These are phyloP conservation scores for Drosophila neutralis DNA, from an alignment of 2,888 invertebrate genomes.

Conservation along the genomic window DNA sequence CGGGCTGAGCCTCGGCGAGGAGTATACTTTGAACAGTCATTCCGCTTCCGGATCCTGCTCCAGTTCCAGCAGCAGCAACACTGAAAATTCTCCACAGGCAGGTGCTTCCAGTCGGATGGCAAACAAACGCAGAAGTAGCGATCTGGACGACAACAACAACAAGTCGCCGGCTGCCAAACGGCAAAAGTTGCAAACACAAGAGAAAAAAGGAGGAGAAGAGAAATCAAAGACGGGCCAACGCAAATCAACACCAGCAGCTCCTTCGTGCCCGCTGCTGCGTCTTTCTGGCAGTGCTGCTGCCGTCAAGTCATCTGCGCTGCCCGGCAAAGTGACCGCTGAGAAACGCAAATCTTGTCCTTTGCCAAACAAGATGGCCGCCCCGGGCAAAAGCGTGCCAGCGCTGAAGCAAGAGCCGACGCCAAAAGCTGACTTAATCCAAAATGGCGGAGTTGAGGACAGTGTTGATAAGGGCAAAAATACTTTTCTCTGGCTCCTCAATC, in stretches of 20 bases:
- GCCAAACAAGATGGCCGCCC: no score
- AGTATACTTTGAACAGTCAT: background rate
- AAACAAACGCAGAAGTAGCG: slow-evolving; percentile 4
- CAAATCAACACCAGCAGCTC: background rate
- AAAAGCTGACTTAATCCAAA: no score
- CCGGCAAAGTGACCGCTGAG: no score
- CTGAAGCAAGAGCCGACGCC: no score
- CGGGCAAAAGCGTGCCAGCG: no score
- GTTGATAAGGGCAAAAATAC: slow-evolving; percentile 87
- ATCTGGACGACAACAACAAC: slow-evolving; percentile 7
- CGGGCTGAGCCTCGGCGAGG: background rate
- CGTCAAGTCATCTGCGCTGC: background rate
- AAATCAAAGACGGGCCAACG: background rate
- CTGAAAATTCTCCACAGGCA: background rate
- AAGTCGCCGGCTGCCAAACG: slow-evolving; percentile 6
- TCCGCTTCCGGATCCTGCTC: background rate
- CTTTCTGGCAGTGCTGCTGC: background rate
- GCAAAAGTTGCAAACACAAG: background rate
- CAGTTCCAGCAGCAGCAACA: background rate
- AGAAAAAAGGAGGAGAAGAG: background rate
- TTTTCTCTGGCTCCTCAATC: slow-evolving; percentile 91
- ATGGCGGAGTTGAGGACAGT: slow-evolving; percentile 84
- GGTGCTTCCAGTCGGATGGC: slow-evolving; percentile 8
- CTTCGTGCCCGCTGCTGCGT: slow-evolving; percentile 3
- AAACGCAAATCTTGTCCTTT: no score